Conservation (phyloP, 2,888 invertebrate species). For the Philereme transversata region DNA sequence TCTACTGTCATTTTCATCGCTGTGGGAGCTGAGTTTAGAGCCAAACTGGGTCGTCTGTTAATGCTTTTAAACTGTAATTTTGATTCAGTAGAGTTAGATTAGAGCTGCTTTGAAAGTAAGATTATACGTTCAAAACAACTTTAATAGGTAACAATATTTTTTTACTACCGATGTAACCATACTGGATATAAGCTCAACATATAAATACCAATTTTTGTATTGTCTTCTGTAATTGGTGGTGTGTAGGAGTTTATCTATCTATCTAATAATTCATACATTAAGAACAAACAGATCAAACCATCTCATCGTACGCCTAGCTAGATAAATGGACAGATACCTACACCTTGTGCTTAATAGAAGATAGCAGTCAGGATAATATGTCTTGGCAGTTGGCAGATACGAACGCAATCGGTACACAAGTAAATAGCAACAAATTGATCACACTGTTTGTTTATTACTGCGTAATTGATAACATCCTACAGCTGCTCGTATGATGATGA, state of each 20-base stretch:
- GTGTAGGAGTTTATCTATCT: too few relatives aligned
- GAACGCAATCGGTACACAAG: conserved; percentile 24
- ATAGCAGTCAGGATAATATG: conserved; percentile 17
- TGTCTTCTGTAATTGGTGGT: too few relatives aligned
- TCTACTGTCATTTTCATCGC: neutral
- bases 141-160: too few relatives aligned
- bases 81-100: too few relatives aligned
- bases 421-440: conserved; percentile 27
- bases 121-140: too few relatives aligned
- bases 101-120: too few relatives aligned
- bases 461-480: conserved; percentile 16
- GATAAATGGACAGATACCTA: conserved; percentile 8
- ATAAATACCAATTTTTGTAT: too few relatives aligned
- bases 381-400: conserved; percentile 29
- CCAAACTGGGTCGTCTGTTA: too few relatives aligned
- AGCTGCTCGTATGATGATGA: too few relatives aligned
- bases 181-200: too few relatives aligned
- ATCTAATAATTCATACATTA: neutral
- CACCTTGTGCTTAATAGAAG: conserved; percentile 10
- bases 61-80: too few relatives aligned
- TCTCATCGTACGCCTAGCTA: neutral
- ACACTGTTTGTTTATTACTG: conserved; percentile 20
- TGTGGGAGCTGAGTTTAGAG: neutral
- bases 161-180: too few relatives aligned
- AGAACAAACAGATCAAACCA: neutral